Evolutionary conservation across 2,113 vertebrate species (phyloP).

Genomic region (Dendropsophus ebraccatus): DNA sequence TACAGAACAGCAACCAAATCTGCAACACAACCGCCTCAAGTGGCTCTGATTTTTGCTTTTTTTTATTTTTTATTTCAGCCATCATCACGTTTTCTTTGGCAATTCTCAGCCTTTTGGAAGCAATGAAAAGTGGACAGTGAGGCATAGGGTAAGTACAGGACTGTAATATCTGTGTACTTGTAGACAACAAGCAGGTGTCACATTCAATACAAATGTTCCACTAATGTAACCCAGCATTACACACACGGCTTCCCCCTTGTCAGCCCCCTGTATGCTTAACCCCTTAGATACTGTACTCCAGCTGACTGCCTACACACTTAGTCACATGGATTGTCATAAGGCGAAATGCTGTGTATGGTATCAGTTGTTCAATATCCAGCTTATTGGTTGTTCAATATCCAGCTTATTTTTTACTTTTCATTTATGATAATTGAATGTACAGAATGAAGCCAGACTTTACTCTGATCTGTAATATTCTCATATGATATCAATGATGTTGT

Average conservation of each 20-base stretch:
- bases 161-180: constrained; percentile 27
- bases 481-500: neutral
- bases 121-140: constrained; percentile 60
- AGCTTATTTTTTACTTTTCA: neutral
- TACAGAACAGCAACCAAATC: constrained; percentile 54
- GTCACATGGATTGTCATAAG: neutral
- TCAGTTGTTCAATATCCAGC: neutral
- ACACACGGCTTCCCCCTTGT: neutral
- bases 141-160: constrained; percentile 68
- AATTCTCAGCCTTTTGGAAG: constrained; percentile 52
- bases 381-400: too few species aligned
- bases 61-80: constrained; percentile 60
- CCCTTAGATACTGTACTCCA: neutral
- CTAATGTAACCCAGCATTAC: neutral
- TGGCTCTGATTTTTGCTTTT: constrained; percentile 56
- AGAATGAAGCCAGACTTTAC: neutral
- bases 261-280: neutral
- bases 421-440: neutral
- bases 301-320: neutral
- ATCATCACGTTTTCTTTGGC: constrained; percentile 60
- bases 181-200: constrained; percentile 42
- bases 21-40: constrained; percentile 45
- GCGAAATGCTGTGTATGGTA: neutral
- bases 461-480: neutral
- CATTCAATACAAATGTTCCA: neutral